Percentiles rank a stretch among this genome's conserved stretches.
Conservation (phyloP, 2,888 invertebrate genomes). For the Noctua janthina region DNA sequence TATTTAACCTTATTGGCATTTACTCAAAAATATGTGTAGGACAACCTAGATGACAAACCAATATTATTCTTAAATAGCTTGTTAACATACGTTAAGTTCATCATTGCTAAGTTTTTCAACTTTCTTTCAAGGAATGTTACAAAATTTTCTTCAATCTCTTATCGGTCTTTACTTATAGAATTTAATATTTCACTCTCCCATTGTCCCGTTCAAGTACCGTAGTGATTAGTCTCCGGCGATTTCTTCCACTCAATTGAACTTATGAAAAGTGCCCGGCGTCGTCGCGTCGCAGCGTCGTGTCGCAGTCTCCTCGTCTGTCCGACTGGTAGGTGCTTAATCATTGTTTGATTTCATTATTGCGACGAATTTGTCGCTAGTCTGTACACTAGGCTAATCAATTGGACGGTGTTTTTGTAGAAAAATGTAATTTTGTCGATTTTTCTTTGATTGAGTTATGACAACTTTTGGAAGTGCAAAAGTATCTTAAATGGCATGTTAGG, state of each 20-base stretch:
- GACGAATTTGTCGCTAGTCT: slow-evolving; percentile 66
- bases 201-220: slow-evolving; percentile 72
- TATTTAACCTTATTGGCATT: too few species aligned
- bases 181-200: slow-evolving; percentile 60
- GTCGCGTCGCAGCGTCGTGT: slow-evolving; percentile 60
- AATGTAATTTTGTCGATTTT: background rate
- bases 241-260: slow-evolving; percentile 89
- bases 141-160: background rate
- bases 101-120: too few species aligned
- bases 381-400: slow-evolving; percentile 41
- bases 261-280: slow-evolving; percentile 80
- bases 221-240: slow-evolving; percentile 86
- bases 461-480: background rate
- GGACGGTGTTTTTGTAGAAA: slow-evolving; percentile 13
- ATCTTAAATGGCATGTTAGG: background rate
- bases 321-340: slow-evolving; percentile 77
- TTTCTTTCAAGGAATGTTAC: background rate
- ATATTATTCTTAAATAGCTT: too few species aligned
- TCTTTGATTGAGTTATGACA: background rate
- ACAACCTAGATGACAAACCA: too few species aligned
- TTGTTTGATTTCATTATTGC: slow-evolving; percentile 86
- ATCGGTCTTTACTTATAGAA: background rate
- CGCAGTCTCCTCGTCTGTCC: slow-evolving; percentile 62
- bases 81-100: too few species aligned
- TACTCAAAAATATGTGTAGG: too few species aligned